These are phyloP conservation scores for Mesocricetus auratus DNA, from an alignment of 2,113 vertebrate genomes.

Conservation along the genomic window DNA sequence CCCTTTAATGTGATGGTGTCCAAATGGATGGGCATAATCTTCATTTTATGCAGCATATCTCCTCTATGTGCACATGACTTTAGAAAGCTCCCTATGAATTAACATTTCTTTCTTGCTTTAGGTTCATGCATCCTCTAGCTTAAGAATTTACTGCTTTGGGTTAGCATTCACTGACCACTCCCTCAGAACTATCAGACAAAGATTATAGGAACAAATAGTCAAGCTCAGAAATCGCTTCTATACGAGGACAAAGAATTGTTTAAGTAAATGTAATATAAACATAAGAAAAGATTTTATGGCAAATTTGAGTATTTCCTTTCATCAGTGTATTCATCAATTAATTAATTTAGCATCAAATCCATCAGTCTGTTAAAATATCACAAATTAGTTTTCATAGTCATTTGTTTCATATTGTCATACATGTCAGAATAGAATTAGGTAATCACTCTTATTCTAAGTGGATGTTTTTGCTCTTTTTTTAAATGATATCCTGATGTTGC, in stretches of 20 bases:
- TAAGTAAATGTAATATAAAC: neutral
- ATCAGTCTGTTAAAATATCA: neutral
- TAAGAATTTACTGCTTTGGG: slow-evolving; percentile 50
- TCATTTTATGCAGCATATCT: neutral
- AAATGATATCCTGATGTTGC: neutral
- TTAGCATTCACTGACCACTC: slow-evolving; percentile 16
- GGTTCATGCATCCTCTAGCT: neutral
- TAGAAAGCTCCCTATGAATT: neutral
- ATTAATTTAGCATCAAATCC: neutral
- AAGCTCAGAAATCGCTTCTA: neutral
- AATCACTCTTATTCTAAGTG: neutral
- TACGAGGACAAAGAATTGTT: neutral
- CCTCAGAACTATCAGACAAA: neutral
- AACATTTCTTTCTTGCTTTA: slow-evolving; percentile 18
- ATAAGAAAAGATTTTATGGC: neutral
- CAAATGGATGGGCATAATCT: neutral
- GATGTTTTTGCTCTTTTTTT: neutral
- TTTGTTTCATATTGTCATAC: neutral
- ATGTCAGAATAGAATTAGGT: neutral
- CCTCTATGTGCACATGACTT: neutral
- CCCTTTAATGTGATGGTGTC: neutral
- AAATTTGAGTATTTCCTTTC: neutral
- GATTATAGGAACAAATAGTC: neutral
- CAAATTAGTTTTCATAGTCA: neutral
- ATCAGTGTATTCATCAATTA: neutral